Conservation (phyloP, 1,140 invertebrate species). For the Aethina tumida region DNA sequence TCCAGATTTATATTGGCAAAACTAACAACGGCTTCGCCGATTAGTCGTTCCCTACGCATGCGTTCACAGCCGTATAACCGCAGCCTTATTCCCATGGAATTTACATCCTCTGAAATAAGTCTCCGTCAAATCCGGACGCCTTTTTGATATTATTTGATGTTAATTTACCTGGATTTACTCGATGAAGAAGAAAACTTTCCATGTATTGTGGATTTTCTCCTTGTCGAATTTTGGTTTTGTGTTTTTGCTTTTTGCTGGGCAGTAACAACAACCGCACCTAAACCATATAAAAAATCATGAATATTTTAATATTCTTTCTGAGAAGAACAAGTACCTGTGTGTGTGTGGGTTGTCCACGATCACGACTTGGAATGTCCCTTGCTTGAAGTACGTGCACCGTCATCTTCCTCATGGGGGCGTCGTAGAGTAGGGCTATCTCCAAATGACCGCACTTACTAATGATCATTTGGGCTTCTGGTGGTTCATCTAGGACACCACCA, state of each 20-base stretch:
- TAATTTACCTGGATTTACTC: conserved; percentile 71
- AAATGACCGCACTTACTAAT: conserved; percentile 58
- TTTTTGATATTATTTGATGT: conserved; percentile 5
- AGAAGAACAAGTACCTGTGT: conserved; percentile 50
- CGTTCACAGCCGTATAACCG: conserved; percentile 85
- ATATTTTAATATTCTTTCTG: conserved; percentile 1
- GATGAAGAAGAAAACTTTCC: conserved; percentile 83
- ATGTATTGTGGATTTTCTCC: conserved; percentile 84
- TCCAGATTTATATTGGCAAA: conserved; percentile 83
- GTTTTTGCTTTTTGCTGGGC: conserved; percentile 85
- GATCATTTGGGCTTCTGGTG: conserved; percentile 11
- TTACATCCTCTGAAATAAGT: conserved; percentile 65
- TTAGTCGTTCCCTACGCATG: conserved; percentile 78
- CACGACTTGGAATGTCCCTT: conserved; percentile 62
- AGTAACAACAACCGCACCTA: conserved; percentile 76
- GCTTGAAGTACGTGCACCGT: conserved; percentile 83
- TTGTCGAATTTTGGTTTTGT: conserved; percentile 82
- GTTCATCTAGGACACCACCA: not conserved
- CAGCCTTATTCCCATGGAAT: conserved; percentile 79
- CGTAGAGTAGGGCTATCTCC: conserved; percentile 81
- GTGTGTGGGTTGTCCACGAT: conserved; percentile 64
- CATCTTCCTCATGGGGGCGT: conserved; percentile 81
- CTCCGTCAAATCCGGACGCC: not conserved
- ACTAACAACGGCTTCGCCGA: conserved; percentile 82
- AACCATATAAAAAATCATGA: conserved; percentile 6